phyloP scores from a whole-genome alignment of 2,113 vertebrate species.

The Albula glossodonta region DNA sequence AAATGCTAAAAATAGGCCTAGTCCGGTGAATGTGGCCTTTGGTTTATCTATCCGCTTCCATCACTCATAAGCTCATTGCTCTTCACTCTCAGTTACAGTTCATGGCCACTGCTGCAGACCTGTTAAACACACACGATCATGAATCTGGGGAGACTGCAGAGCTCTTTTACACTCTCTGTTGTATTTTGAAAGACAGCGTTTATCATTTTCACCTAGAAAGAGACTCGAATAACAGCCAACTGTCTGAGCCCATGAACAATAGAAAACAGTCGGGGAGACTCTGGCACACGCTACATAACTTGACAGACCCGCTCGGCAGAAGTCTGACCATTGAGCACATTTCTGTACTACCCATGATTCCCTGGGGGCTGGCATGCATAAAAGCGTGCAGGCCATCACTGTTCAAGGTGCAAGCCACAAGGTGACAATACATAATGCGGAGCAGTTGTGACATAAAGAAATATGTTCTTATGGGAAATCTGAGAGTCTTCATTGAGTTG shows the following conservation, averaged over 20 bases:
- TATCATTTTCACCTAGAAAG: constrained; percentile 2
- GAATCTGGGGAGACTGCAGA: too few relatives aligned
- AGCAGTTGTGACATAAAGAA: neutral
- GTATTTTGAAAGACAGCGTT: neutral
- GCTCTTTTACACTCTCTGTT: neutral
- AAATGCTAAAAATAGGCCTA: neutral
- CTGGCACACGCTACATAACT: too few relatives aligned
- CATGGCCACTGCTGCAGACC: neutral
- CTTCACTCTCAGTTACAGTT: neutral
- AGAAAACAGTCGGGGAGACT: neutral
- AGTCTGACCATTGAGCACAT: neutral
- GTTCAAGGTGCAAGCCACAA: neutral
- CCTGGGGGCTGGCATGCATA: neutral
- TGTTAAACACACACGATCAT: neutral
- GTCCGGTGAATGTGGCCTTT: neutral
- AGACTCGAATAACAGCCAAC: neutral
- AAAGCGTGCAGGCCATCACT: neutral
- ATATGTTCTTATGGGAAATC: neutral
- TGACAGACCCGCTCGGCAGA: neutral
- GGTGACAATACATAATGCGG: neutral
- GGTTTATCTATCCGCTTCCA: neutral
- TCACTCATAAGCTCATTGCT: neutral
- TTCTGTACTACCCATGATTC: neutral
- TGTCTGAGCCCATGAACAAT: neutral
- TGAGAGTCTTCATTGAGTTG: neutral